Base-by-base conservation (phyloP, 2,113 vertebrate genomes). In the Oxyura jamaicensis region DNA sequence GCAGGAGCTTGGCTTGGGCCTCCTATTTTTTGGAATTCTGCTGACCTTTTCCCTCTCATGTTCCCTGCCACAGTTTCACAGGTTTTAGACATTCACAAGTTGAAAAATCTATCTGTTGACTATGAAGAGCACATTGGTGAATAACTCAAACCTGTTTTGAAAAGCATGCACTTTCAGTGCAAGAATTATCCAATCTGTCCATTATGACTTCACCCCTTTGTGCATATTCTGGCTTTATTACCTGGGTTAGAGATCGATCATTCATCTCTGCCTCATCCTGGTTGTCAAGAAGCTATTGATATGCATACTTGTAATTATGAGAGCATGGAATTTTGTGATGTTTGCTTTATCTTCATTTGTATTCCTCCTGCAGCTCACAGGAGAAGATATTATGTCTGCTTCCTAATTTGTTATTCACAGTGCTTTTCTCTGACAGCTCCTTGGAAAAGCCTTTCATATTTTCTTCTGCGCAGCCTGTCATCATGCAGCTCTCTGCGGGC, bases 221-320 rank as follows among this genome's bases (percentile, higher is more conserved):
- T 95, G 83, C 68, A 90, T 46, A 69, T 83, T 88, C 59, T 2
- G 2, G 19, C 58, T 76, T 94, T 94, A 82, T 89, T 91, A 84
- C 71, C 66, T 93, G 77, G 13, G n/a, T 82, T 86, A 87, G 81
- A 89, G 92, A 94, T 96, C 15, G 3, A 63, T 94, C 93, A 46
- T 91, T 93, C 83, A 87, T 74, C 77, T 92, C 53, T 89, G 7
- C 19, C 74, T 93, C 66, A 91, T 89, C 69, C 53, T 81, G 62
- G 62, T 80, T 96, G 86, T 96, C 94, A 96, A 86, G 66, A 90
- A 94, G 76, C 66, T 91, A 89, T 89, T 80, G 92, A 94, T 94
- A 83, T 35, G 71, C 91, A 74, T 76, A 33, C 44, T 89, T 92
- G 55, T 89, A 96, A 94, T 97, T 92, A 86, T 23, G 22, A 77